Conservation (phyloP, 2,888 invertebrate genomes). For the Alsophila aescularia region DNA sequence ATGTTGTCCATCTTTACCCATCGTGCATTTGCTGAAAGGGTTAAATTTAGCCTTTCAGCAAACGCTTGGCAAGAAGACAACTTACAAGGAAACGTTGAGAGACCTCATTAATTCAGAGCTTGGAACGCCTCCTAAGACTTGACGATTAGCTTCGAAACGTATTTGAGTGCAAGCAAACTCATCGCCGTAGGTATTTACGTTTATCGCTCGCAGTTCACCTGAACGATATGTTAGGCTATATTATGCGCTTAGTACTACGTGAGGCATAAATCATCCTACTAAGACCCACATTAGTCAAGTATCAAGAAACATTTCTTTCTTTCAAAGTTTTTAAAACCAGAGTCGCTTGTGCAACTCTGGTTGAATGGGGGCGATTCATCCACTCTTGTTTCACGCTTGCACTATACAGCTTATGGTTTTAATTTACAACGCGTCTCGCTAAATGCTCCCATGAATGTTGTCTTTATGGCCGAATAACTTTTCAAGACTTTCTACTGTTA, state of each 20-base stretch:
- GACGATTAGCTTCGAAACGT: slow-evolving; percentile 44
- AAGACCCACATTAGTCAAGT: slow-evolving; percentile 47
- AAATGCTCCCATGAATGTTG: slow-evolving; percentile 57
- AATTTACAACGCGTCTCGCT: slow-evolving; percentile 63
- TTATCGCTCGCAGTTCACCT: slow-evolving; percentile 71
- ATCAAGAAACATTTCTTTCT: slow-evolving; percentile 52
- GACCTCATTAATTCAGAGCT: slow-evolving; percentile 46
- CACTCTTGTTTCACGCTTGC: slow-evolving; percentile 43
- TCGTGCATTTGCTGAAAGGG: no score
- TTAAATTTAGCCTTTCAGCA: no score
- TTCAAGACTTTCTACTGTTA: slow-evolving; percentile 47
- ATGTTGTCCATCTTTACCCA: no score
- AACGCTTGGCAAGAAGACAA: slow-evolving; percentile 37
- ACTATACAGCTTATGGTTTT: slow-evolving; percentile 59
- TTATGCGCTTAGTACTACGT: slow-evolving; percentile 66
- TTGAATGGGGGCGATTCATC: no score
- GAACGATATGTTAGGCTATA: slow-evolving; percentile 66
- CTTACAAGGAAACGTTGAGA: slow-evolving; percentile 40
- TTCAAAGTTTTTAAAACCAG: slow-evolving; percentile 48
- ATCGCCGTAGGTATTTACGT: slow-evolving; percentile 57
- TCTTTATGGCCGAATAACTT: slow-evolving; percentile 60
- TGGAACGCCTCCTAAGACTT: slow-evolving; percentile 46
- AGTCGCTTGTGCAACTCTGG: slow-evolving; percentile 45
- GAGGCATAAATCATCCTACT: slow-evolving; percentile 64
- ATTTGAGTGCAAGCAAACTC: slow-evolving; percentile 38